Evolutionary conservation across 2,797 vertebrate species (phyloP).

Genomic region (Zalophus californianus): DNA sequence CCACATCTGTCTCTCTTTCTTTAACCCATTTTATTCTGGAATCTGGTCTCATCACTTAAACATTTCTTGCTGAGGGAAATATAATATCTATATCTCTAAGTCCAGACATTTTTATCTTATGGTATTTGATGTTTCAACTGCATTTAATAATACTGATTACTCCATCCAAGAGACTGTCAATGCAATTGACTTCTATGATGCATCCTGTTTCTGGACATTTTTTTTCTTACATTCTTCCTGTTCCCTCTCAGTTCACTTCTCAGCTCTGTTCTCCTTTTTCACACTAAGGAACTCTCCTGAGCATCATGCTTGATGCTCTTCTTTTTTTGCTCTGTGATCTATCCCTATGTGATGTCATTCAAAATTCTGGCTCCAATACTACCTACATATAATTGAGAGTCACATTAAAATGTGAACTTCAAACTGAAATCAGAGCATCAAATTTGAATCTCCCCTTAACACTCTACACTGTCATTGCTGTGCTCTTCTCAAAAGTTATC

Average conservation of each 20-base stretch:
- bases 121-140: neutral
- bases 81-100: neutral
- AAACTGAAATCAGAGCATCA: neutral
- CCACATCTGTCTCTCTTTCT: neutral
- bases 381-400: neutral
- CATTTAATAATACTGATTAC: neutral
- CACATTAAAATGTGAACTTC: neutral
- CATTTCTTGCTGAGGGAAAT: neutral
- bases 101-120: neutral
- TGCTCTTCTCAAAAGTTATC: neutral
- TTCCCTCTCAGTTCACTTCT: neutral
- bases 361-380: neutral
- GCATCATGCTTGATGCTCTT: neutral
- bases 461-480: neutral
- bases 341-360: neutral
- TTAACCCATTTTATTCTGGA: neutral
- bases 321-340: neutral
- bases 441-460: neutral
- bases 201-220: neutral
- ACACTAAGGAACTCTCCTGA: neutral
- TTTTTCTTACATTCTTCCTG: neutral
- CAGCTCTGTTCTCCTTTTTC: neutral
- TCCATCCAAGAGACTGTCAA: neutral
- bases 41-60: neutral
- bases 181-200: neutral